A percentile compares a stretch with the other conserved stretches of the same genome.
phyloP scores from a whole-genome alignment of 2,797 vertebrate species.

The Centropyge bicolor region DNA sequence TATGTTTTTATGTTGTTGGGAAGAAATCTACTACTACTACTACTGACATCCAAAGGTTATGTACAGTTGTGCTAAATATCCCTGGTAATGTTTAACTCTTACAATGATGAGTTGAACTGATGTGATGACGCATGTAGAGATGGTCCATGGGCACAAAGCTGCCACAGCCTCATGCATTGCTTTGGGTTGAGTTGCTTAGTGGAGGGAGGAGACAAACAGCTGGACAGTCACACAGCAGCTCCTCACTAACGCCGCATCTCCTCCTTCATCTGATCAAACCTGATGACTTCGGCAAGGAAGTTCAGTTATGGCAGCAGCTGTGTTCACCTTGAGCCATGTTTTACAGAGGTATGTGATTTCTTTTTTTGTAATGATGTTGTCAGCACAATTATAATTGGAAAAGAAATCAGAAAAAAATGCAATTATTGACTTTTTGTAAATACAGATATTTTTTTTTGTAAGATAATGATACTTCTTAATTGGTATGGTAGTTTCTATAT shows the following conservation, averaged over 20 bases:
- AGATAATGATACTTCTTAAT: background rate
- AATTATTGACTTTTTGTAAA: background rate
- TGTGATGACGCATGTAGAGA: background rate
- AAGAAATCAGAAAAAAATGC: background rate
- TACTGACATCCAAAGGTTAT: background rate
- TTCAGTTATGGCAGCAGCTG: background rate
- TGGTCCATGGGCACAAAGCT: background rate
- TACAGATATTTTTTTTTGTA: background rate
- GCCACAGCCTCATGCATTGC: background rate
- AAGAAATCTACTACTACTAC: background rate
- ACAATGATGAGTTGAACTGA: background rate
- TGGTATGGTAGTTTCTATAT: too few species aligned
- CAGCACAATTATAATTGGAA: background rate
- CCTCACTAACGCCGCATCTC: background rate
- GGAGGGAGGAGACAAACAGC: constrained; percentile 53
- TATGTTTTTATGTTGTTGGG: background rate
- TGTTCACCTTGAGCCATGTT: background rate
- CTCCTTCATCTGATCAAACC: constrained; percentile 18
- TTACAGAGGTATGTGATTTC: constrained; percentile 28
- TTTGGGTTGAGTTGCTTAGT: background rate
- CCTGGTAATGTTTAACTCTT: background rate
- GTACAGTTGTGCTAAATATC: background rate
- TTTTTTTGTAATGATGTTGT: background rate
- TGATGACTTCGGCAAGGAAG: constrained; percentile 11
- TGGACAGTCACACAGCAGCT: constrained; percentile 12